Evolutionary conservation across 2,797 vertebrate species (phyloP), one percentile per base, ranked within the genome.

Genomic region (Halcyon leucocephala): DNA sequence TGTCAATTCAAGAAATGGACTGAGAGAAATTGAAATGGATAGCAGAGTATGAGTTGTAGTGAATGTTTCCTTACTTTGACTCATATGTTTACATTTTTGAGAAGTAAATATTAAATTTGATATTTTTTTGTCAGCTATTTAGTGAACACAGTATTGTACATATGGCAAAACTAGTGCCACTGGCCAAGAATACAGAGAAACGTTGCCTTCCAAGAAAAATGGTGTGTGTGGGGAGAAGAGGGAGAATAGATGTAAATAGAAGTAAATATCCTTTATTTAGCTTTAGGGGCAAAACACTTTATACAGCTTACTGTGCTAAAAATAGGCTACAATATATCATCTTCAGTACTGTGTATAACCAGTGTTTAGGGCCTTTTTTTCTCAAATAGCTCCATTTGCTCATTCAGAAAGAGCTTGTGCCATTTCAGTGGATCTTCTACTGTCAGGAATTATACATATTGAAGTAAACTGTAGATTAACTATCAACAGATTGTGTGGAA

Each of bases 141-240:
- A 91, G 90, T 70, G 86, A 95, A 89, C 29, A 72, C 67, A 58
- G 16, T 42, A 60, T 79, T 82, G 72, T 85, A 66, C 81, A 91
- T 72, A 81, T 81, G 88, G 95, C 62, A 96, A 86, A 94, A 86
- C 54, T 42, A 88, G n/a, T 71, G 73, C 74, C 86, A 83, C 46
- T 90, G 94, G 89, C 91, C 94, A 95, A 92, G 55, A 93, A 95
- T 41, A 82, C 11, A 51, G 65, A 71, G 57, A 49, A 84, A 81
- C 16, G 44, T 9, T 61, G 89, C 39, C 33, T 91, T 93, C 58
- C 81, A 91, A 72, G 39, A 87, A 92, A 76, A 29, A 26, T 39
- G n/a, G 66, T 82, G 37, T 83, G 31, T 86, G 46, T 35, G 41
- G 52, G 74, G 65, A 69, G 79, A 86, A 69, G 46, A 94, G 44